Evolutionary conservation across 2,888 invertebrate species (phyloP), one percentile per base, ranked within the genome.

Genomic region (Trisateles emortualis): DNA sequence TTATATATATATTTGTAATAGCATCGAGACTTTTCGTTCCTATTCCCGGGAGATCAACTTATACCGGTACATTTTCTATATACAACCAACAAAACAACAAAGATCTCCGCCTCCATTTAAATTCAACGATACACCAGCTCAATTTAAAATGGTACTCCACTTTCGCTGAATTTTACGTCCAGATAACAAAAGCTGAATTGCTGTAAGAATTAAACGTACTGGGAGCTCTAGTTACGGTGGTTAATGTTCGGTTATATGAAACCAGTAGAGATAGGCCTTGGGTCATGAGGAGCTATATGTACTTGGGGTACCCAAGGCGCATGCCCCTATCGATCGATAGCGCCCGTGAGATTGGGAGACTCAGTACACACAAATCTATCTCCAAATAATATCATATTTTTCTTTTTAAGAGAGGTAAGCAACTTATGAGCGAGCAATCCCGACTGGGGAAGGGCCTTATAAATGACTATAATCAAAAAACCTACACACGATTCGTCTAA

Each of bases 321-420:
- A 47, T 30, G 38, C 19, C 22, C 19, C n/a, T 3, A 19, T n/a
- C 16, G 32, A 47, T 47, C 47, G 24, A 24, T 35, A 3, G 13
- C n/a, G 9, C 1, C 35, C 22, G 3, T 5, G 16, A 9, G 35
- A 14, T 11, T 36, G 36, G 11, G 17, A n/a, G 4, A n/a, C n/a
- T n/a, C n/a, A n/a, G 9, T 6, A 3, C 16, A 1, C 35, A n/a
- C n/a, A n/a, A n/a, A n/a, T n/a, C n/a, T n/a, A n/a, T n/a, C n/a
- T n/a, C n/a, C n/a, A n/a, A n/a, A n/a, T n/a, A n/a, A n/a, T n/a
- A n/a, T 22, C 22, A 22, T 3, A 22, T 3, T 22, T 22, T 22
- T 22, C 22, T 22, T 22, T 22, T 22, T 22, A n/a, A n/a, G n/a
- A n/a, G n/a, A n/a, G n/a, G n/a, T n/a, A n/a, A n/a, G n/a, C n/a